These are phyloP conservation scores for Diadema setosum DNA, from an alignment of 35 echinoderm and acorn worm genomes.

Conservation along the genomic window DNA sequence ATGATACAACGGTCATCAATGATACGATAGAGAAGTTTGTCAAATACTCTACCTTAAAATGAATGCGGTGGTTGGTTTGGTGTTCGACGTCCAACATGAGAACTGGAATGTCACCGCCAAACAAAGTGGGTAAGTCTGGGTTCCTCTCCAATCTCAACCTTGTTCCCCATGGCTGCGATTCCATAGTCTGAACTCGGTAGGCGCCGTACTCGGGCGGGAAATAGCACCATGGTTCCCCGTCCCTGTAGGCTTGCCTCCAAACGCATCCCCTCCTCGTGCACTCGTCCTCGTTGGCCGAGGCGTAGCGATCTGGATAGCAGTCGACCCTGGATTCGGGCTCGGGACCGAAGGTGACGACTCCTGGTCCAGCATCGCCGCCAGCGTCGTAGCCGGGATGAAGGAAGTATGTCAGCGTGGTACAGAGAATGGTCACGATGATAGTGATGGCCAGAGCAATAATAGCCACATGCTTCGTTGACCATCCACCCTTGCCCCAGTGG, in stretches of 20 bases:
- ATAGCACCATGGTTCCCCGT: slow-evolving; percentile 60
- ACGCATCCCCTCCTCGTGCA: slow-evolving; percentile 56
- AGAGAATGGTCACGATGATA: neutral
- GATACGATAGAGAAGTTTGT: too few relatives aligned
- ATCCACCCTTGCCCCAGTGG: neutral
- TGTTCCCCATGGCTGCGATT: slow-evolving; percentile 27
- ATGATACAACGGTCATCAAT: too few relatives aligned
- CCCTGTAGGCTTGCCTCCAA: neutral
- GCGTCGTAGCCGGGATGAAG: slow-evolving; percentile 46
- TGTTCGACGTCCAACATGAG: slow-evolving; percentile 60
- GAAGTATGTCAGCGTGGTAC: slow-evolving; percentile 53
- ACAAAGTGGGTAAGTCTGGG: slow-evolving; percentile 10
- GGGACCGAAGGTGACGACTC: neutral
- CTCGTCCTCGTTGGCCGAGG: neutral
- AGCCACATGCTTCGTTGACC: neutral
- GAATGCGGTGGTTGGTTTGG: slow-evolving; percentile 62
- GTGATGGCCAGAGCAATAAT: neutral
- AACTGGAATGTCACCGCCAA: slow-evolving; percentile 12
- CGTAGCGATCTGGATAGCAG: slow-evolving; percentile 55
- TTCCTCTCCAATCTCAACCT: slow-evolving; percentile 26
- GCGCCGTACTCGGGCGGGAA: slow-evolving; percentile 57
- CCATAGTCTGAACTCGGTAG: slow-evolving; percentile 44
- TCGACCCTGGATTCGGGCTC: slow-evolving; percentile 33
- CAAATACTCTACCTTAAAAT: slow-evolving; percentile 64
- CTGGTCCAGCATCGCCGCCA: neutral